Conservation (phyloP, 2,888 invertebrate genomes). For the Drosophila tripunctata region DNA sequence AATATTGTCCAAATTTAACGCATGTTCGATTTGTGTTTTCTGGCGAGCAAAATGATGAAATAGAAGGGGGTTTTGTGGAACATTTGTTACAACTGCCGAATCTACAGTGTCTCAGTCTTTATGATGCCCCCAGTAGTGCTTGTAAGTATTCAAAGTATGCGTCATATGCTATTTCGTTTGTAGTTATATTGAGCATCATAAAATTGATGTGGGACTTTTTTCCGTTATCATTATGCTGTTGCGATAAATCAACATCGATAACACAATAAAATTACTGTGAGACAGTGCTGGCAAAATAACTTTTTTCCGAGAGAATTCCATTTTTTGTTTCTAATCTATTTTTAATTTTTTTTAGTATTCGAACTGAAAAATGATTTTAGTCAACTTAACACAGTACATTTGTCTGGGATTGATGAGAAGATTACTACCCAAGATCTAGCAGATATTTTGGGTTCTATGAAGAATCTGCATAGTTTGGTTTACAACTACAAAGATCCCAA, state of each 20-base stretch:
- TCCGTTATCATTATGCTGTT: slow-evolving; percentile 9
- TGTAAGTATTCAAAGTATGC: slow-evolving; percentile 21
- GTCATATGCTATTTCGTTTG: not conserved
- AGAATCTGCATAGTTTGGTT: slow-evolving; percentile 5
- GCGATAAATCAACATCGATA: not conserved
- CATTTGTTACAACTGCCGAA: slow-evolving; percentile 11
- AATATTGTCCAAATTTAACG: slow-evolving; percentile 26
- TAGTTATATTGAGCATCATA: not conserved
- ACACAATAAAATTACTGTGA: not conserved
- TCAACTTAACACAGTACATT: slow-evolving; percentile 20
- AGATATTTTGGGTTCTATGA: slow-evolving; percentile 5
- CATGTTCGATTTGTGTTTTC: slow-evolving; percentile 28
- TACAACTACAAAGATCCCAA: not conserved
- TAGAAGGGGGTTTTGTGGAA: slow-evolving; percentile 14
- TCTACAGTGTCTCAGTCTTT: slow-evolving; percentile 21
- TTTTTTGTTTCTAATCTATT: too few relatives aligned
- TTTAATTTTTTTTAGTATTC: not conserved
- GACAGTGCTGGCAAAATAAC: too few relatives aligned
- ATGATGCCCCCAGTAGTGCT: not conserved
- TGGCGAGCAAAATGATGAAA: slow-evolving; percentile 6
- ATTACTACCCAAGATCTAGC: not conserved
- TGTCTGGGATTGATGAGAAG: slow-evolving; percentile 11
- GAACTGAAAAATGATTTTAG: slow-evolving; percentile 4
- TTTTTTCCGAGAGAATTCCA: too few relatives aligned
- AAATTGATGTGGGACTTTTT: not conserved